phyloP scores from a whole-genome alignment of 2,888 invertebrate species.

The Hirtodrosophila cameraria region DNA sequence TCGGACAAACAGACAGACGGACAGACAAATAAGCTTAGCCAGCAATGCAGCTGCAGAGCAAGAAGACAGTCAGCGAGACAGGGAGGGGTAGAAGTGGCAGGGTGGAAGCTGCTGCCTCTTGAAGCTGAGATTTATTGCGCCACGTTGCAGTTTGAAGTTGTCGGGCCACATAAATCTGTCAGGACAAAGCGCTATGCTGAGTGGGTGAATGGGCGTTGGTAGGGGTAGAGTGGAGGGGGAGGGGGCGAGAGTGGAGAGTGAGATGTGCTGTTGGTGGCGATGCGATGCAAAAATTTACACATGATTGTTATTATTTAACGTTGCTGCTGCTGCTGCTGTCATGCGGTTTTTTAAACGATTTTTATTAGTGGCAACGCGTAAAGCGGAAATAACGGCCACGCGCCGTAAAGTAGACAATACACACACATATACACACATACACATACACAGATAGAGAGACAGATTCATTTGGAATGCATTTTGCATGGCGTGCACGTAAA shows the following conservation, averaged over 20 bases:
- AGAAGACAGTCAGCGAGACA: conserved; percentile 13
- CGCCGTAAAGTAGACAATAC: conserved; percentile 77
- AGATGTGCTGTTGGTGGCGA: not conserved
- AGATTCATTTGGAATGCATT: conserved; percentile 43
- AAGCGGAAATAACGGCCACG: conserved; percentile 77
- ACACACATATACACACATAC: conserved; percentile 16
- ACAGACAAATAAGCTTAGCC: conserved; percentile 68
- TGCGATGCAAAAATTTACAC: conserved; percentile 56
- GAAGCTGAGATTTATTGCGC: conserved; percentile 71
- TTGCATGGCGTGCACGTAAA: conserved; percentile 77
- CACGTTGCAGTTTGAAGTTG: conserved; percentile 77
- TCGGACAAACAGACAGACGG: conserved; percentile 4
- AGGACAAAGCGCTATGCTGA: conserved; percentile 15
- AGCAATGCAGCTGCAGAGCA: conserved; percentile 38
- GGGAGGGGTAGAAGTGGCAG: not conserved
- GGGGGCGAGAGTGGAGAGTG: rapidly evolving
- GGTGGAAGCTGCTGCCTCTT: conserved; percentile 32
- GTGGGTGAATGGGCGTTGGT: conserved; percentile 2
- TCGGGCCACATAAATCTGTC: conserved; percentile 72
- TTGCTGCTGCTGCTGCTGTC: conserved; percentile 52
- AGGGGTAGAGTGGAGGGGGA: not conserved
- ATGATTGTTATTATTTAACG: conserved; percentile 77
- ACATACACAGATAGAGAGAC: not conserved
- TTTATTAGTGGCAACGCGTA: conserved; percentile 75
- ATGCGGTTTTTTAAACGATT: conserved; percentile 78